Conservation (phyloP, 2,888 invertebrate species). For the Drosophila leonis region DNA sequence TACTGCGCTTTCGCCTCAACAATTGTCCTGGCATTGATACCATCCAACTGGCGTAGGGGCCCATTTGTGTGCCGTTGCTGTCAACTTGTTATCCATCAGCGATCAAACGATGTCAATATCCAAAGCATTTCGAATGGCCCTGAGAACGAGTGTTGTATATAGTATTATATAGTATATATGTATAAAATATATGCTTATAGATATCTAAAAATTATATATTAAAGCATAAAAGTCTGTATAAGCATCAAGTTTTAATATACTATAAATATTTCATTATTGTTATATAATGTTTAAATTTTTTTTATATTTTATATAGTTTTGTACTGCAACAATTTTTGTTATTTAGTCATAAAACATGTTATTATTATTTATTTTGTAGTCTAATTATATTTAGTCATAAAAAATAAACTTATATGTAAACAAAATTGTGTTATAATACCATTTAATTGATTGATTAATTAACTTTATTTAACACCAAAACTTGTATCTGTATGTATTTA, state of each 20-base stretch:
- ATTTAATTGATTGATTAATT: not conserved
- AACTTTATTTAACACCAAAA: not conserved
- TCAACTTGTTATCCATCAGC: conserved; percentile 21
- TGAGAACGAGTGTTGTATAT: not conserved
- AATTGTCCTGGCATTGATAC: conserved; percentile 52
- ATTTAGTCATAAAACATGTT: no score
- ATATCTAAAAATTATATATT: not conserved
- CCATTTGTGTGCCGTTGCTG: conserved; percentile 13
- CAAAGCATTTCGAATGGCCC: not conserved
- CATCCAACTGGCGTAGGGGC: conserved; percentile 48
- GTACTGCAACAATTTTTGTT: not conserved
- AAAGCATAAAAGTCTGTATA: not conserved
- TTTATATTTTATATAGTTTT: not conserved
- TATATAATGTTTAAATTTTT: not conserved
- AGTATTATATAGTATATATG: not conserved
- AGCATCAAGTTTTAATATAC: not conserved
- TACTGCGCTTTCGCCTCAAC: conserved; percentile 33
- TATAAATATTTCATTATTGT: not conserved
- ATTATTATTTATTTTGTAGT: no score
- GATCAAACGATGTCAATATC: conserved; percentile 9
- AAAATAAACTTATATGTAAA: not conserved
- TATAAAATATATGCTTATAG: not conserved
- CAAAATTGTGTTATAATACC: not conserved
- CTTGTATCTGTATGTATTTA: not conserved
- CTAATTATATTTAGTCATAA: no score